A percentile compares a stretch with the other conserved stretches of the same genome.
Conservation (phyloP, 2,888 invertebrate genomes). For the Galerucella calmariensis region DNA sequence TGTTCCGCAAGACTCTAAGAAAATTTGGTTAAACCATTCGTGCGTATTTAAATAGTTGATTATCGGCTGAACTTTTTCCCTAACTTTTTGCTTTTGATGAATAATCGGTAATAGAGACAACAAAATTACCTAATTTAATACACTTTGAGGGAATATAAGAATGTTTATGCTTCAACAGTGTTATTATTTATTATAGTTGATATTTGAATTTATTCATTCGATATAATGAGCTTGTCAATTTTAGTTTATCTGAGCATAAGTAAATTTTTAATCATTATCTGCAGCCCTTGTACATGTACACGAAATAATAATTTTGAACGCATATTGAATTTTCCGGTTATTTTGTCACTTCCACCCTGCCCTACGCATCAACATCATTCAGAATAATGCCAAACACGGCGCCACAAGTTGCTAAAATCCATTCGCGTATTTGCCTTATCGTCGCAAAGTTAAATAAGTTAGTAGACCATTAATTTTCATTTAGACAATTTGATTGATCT, state of each 20-base stretch:
- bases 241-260: too few species aligned
- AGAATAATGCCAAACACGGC: conserved; percentile 15
- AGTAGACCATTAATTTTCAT: conserved; percentile 14
- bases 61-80: background rate
- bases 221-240: too few species aligned
- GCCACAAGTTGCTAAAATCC: conserved; percentile 26
- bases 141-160: too few species aligned
- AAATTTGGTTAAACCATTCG: conserved; percentile 8
- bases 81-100: background rate
- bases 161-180: too few species aligned
- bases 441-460: conserved; percentile 28
- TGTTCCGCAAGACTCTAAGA: background rate
- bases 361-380: background rate
- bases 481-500: conserved; percentile 10
- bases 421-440: conserved; percentile 28
- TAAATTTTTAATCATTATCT: background rate
- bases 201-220: too few species aligned
- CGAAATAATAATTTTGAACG: background rate
- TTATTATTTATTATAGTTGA: too few species aligned
- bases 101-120: background rate
- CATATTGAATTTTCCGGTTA: conserved; percentile 14
- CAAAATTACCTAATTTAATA: background rate
- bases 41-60: conserved; percentile 11
- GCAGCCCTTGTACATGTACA: background rate
- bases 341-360: background rate